Percentiles rank a stretch among this genome's conserved stretches.
phyloP scores from a whole-genome alignment of 1,140 invertebrate genomes.

The Zaprionus taronus region DNA sequence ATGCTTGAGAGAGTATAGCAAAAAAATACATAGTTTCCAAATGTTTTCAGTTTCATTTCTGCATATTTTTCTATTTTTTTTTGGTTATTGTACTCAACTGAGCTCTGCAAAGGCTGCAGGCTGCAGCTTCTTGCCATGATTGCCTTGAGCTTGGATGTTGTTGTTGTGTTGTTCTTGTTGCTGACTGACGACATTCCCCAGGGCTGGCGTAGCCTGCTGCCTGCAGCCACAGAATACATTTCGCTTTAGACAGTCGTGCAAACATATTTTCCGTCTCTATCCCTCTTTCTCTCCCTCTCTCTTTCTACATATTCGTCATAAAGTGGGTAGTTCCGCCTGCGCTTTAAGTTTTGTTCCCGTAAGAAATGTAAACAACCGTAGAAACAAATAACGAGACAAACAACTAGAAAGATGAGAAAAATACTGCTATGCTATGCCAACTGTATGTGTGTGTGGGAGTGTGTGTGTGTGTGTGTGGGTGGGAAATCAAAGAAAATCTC shows the following conservation, averaged over 20 bases:
- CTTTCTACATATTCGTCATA: background rate
- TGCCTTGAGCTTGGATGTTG: slow-evolving; percentile 43
- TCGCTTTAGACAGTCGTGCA: slow-evolving; percentile 15
- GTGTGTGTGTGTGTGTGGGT: background rate
- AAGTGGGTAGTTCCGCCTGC: slow-evolving; percentile 2
- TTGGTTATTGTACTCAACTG: background rate
- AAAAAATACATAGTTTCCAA: slow-evolving; percentile 14
- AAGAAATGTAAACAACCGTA: slow-evolving; percentile 4
- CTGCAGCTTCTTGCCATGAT: slow-evolving; percentile 41
- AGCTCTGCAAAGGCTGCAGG: slow-evolving; percentile 14
- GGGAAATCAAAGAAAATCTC: slow-evolving; percentile 56
- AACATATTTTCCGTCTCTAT: slow-evolving; percentile 18
- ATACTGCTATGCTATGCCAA: no score
- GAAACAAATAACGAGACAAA: slow-evolving; percentile 1
- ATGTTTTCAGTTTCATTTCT: slow-evolving; percentile 36
- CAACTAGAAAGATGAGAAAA: slow-evolving; percentile 6
- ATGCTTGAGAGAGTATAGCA: background rate
- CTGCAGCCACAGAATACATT: slow-evolving; percentile 23
- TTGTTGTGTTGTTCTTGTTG: background rate
- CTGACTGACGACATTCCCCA: slow-evolving; percentile 27
- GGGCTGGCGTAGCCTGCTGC: background rate
- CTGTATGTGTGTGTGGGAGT: background rate
- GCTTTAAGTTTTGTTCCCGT: background rate
- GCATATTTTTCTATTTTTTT: slow-evolving; percentile 5
- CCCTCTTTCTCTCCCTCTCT: background rate